phyloP scores from a whole-genome alignment of 2,888 invertebrate species.

The Geophilus truncorum region DNA sequence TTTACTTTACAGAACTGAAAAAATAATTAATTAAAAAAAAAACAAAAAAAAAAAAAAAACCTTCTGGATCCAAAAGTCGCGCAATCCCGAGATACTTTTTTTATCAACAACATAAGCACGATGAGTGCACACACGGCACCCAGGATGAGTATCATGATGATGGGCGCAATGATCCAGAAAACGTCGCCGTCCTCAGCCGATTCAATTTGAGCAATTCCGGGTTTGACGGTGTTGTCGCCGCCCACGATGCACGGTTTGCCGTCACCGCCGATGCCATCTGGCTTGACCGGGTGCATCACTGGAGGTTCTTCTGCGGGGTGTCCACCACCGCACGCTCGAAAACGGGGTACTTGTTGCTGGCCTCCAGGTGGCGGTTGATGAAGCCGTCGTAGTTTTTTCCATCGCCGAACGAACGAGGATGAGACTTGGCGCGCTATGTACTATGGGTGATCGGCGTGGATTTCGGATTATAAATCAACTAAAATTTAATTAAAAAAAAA shows the following conservation, averaged over 20 bases:
- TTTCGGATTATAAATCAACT: no score
- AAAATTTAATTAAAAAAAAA: constrained; percentile 53
- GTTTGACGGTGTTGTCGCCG: background rate
- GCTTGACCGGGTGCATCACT: constrained; percentile 90
- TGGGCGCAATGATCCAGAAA: constrained; percentile 86
- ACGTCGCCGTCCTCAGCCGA: constrained; percentile 55
- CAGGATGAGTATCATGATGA: constrained; percentile 80
- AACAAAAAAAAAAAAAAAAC: constrained; percentile 40
- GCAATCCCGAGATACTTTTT: constrained; percentile 83
- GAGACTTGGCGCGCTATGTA: constrained; percentile 95
- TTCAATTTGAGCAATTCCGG: constrained; percentile 1
- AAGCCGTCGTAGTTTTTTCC: constrained; percentile 85
- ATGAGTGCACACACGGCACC: constrained; percentile 67
- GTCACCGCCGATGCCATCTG: background rate
- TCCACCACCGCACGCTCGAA: constrained; percentile 92
- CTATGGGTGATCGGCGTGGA: no score
- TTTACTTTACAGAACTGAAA: no score
- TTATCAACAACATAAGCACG: constrained; percentile 50
- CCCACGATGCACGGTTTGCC: no score
- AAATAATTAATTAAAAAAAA: background rate
- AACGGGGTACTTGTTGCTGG: constrained; percentile 75
- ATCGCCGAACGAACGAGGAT: constrained; percentile 87
- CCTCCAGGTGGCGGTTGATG: constrained; percentile 76
- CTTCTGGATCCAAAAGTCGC: constrained; percentile 82
- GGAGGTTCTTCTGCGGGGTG: constrained; percentile 88